Evolutionary conservation across 2,888 invertebrate species (phyloP).

Genomic region (Antheraea yamamai): DNA sequence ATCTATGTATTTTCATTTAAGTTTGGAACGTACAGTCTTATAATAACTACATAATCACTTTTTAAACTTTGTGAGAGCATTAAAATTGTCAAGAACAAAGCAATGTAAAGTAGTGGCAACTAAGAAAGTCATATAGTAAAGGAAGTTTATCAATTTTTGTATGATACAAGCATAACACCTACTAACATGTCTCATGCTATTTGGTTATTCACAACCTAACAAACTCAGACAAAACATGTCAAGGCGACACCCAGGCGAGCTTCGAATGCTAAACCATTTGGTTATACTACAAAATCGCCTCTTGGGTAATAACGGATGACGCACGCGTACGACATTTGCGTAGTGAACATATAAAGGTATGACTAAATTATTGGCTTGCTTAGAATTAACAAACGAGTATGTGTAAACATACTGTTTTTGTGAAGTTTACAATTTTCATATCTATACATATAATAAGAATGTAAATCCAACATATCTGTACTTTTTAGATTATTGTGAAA

Average conservation of each 20-base stretch:
- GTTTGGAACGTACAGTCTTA: too few relatives aligned
- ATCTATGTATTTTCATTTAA: background rate
- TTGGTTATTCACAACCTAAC: conserved; percentile 44
- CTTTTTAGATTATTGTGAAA: too few relatives aligned
- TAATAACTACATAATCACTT: too few relatives aligned
- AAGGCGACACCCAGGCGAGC: conserved; percentile 53
- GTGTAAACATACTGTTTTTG: background rate
- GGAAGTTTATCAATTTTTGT: background rate
- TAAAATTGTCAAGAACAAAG: too few relatives aligned
- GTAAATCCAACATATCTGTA: too few relatives aligned
- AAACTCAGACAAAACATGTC: conserved; percentile 54
- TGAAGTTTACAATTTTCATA: background rate
- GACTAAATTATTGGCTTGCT: conserved; percentile 8
- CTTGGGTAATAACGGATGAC: conserved; percentile 52
- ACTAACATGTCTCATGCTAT: conserved; percentile 24
- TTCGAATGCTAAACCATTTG: conserved; percentile 61
- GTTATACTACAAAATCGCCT: conserved; percentile 48
- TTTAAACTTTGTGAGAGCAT: too few relatives aligned
- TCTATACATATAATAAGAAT: too few relatives aligned
- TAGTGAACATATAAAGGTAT: conserved; percentile 8
- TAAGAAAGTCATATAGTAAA: too few relatives aligned
- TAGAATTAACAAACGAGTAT: conserved; percentile 6
- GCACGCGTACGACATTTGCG: conserved; percentile 32
- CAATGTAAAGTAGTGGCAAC: too few relatives aligned
- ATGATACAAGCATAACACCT: background rate